Conservation (phyloP, 1,140 invertebrate species). For the Leptoteleia sp. region DNA sequence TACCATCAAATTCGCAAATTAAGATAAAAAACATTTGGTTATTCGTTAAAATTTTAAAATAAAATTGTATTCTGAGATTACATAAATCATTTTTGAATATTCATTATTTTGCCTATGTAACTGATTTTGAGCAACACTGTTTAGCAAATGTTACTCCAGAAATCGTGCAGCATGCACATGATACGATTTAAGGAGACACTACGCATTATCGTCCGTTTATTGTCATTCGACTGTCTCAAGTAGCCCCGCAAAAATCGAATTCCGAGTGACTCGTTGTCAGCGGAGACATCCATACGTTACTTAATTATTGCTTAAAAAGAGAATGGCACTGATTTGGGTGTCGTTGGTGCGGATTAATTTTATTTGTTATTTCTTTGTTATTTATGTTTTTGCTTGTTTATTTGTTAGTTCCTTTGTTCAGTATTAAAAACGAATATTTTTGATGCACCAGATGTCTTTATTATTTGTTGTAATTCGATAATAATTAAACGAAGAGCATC, state of each 20-base stretch:
- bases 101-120: no score
- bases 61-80: no score
- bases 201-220: conserved; percentile 63
- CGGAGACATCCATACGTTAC: conserved; percentile 46
- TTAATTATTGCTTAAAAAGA: conserved; percentile 78
- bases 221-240: conserved; percentile 61
- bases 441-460: background rate
- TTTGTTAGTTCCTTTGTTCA: conserved; percentile 37
- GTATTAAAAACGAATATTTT: conserved; percentile 6
- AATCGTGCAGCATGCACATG: conserved; percentile 12
- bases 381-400: no score
- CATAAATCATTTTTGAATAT: no score
- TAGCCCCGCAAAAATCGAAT: conserved; percentile 47
- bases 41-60: no score
- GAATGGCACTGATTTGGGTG: conserved; percentile 77
- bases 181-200: conserved; percentile 28
- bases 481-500: background rate
- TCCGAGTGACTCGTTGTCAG: conserved; percentile 50
- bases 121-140: conserved; percentile 11
- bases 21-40: no score
- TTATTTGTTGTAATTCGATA: background rate
- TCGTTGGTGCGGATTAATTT: conserved; percentile 49
- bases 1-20: no score
- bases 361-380: no score
- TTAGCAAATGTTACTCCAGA: background rate